phyloP scores from a whole-genome alignment of 2,113 vertebrate genomes.

The Reinhardtius hippoglossoides region DNA sequence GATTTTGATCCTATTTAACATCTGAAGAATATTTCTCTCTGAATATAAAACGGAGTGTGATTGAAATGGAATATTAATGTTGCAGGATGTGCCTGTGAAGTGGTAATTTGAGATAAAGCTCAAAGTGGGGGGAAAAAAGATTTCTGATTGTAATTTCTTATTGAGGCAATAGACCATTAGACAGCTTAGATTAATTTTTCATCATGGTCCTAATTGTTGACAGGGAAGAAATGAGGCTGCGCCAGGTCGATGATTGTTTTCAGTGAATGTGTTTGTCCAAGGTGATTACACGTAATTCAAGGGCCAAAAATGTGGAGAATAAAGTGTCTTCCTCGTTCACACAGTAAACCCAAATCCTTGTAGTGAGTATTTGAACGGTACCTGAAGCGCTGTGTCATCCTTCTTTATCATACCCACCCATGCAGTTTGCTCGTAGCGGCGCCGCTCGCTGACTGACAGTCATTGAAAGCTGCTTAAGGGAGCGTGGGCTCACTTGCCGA shows the following conservation, averaged over 20 bases:
- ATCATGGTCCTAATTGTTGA: not conserved
- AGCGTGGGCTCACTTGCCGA: constrained; percentile 36
- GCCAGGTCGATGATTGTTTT: not conserved
- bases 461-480: constrained; percentile 73
- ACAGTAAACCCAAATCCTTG: constrained; percentile 17
- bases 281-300: constrained; percentile 2
- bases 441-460: constrained; percentile 51
- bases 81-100: not conserved
- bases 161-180: not conserved
- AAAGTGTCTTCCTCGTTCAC: constrained; percentile 3
- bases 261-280: not conserved
- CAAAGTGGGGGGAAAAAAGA: not conserved
- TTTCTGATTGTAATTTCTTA: not conserved
- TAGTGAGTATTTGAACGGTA: constrained; percentile 31
- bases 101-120: not conserved
- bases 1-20: not conserved
- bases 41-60: not conserved
- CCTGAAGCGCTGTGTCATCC: constrained; percentile 58
- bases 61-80: constrained; percentile 1
- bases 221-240: not conserved
- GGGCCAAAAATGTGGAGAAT: constrained; percentile 17
- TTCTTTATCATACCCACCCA: constrained; percentile 40
- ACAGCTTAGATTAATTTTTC: not conserved
- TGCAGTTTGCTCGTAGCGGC: constrained; percentile 39
- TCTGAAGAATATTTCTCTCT: constrained; percentile 9